Percentiles rank a stretch among this genome's conserved stretches.
These are phyloP conservation scores for Cancer borealis DNA, from an alignment of 2,888 invertebrate species.

Conservation along the genomic window DNA sequence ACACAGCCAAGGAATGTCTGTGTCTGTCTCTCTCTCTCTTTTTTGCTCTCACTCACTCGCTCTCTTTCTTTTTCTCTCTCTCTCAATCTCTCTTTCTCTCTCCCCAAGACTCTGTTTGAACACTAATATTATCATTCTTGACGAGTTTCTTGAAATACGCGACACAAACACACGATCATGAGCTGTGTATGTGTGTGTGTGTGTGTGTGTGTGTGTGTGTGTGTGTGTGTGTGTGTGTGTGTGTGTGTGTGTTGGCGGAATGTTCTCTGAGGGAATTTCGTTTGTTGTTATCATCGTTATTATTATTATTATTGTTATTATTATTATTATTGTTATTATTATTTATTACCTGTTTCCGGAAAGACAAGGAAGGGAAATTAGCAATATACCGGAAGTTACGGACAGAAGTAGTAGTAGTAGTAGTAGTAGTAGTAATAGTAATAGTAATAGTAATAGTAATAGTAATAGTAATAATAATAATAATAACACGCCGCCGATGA, in stretches of 20 bases:
- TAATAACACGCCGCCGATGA: too few species aligned
- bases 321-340: too few species aligned
- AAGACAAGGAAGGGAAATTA: too few species aligned
- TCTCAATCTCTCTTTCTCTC: slow-evolving; percentile 48
- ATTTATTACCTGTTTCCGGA: too few species aligned
- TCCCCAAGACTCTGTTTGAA: neutral
- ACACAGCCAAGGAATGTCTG: too few species aligned
- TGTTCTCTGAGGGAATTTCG: neutral
- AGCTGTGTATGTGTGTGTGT: slow-evolving; percentile 46
- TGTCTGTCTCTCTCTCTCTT: too few species aligned
- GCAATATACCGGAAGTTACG: too few species aligned
- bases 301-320: neutral
- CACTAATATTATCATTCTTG: neutral
- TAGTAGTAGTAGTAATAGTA: too few species aligned
- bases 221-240: slow-evolving; percentile 47
- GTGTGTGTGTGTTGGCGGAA: slow-evolving; percentile 38
- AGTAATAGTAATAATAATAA: too few species aligned
- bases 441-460: too few species aligned
- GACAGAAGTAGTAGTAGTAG: too few species aligned
- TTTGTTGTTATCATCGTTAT: neutral
- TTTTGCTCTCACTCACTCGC: neutral
- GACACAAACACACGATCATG: neutral
- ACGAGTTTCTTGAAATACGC: slow-evolving; percentile 3
- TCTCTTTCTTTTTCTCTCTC: slow-evolving; percentile 48
- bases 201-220: slow-evolving; percentile 52